Conservation (phyloP, 2,797 vertebrate species). For the Catostomus latipinnis region DNA sequence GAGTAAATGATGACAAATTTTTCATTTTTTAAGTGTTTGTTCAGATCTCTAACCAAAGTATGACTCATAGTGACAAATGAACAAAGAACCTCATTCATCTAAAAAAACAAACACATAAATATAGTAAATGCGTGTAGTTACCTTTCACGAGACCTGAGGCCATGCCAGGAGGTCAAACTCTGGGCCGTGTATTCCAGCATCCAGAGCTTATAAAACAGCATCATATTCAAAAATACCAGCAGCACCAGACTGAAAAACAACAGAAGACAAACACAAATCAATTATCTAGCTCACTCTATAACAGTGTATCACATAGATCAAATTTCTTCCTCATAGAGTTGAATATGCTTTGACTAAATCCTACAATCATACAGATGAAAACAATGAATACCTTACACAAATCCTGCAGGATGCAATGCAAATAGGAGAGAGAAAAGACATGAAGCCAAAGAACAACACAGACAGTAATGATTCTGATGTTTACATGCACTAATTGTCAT, state of each 20-base stretch:
- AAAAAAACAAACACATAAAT: too few relatives aligned
- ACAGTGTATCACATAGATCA: neutral
- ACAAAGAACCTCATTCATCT: too few relatives aligned
- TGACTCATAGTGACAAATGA: too few relatives aligned
- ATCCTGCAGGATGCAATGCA: constrained; percentile 83
- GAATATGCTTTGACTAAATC: neutral
- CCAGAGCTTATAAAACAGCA: constrained; percentile 99
- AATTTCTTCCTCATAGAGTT: neutral
- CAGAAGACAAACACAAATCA: constrained; percentile 19
- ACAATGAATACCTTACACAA: constrained; percentile 86
- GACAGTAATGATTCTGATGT: neutral
- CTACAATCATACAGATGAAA: constrained; percentile 39
- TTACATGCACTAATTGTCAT: too few relatives aligned
- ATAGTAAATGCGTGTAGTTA: constrained; percentile 60
- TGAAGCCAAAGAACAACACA: constrained; percentile 23
- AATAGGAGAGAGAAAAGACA: constrained; percentile 63
- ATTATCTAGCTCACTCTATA: too few relatives aligned
- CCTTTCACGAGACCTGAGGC: constrained; percentile 92
- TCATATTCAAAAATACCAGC: constrained; percentile 96
- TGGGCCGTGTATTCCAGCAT: constrained; percentile 96
- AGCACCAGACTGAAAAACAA: constrained; percentile 85
- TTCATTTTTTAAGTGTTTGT: too few relatives aligned
- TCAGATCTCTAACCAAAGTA: too few relatives aligned
- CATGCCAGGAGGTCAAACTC: constrained; percentile 93
- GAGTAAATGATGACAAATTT: too few relatives aligned